These are phyloP conservation scores for Tigriopus californicus DNA, from an alignment of 2,888 invertebrate species.

Conservation along the genomic window DNA sequence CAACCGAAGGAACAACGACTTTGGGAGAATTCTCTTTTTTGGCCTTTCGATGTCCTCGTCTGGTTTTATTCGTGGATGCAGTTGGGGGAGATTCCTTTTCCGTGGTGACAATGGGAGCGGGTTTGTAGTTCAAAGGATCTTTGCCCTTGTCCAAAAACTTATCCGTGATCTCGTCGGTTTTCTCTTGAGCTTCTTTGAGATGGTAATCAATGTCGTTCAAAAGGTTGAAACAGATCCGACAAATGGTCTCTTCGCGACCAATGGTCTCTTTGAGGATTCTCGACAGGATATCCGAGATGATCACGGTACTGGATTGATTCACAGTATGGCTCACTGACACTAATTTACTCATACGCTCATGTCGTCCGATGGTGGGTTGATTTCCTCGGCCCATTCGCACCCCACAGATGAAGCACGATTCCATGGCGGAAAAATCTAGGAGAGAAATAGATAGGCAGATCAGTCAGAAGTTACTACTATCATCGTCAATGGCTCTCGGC, in stretches of 20 bases:
- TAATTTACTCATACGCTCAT: conserved; percentile 8
- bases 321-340: conserved; percentile 6
- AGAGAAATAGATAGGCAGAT: not conserved
- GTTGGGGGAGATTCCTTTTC: not conserved
- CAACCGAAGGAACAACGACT: not conserved
- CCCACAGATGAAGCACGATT: conserved; percentile 12
- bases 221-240: conserved; percentile 13
- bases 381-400: not conserved
- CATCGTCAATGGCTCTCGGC: too few species aligned
- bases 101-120: not conserved
- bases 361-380: not conserved
- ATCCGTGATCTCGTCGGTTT: conserved; percentile 14
- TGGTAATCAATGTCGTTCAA: conserved; percentile 15
- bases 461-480: too few species aligned
- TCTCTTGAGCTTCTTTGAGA: conserved; percentile 14
- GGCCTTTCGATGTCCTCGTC: conserved; percentile 1
- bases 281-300: conserved; percentile 12
- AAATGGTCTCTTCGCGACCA: conserved; percentile 12
- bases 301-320: conserved; percentile 3
- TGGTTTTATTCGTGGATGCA: not conserved
- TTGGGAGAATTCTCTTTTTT: not conserved
- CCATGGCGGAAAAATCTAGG: not conserved
- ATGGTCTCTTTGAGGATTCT: conserved; percentile 14
- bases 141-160: conserved; percentile 14
- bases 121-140: conserved; percentile 6